Evolutionary conservation across 1,140 invertebrate genomes (phyloP).

Genomic region (Zaprionus tsacasi): DNA sequence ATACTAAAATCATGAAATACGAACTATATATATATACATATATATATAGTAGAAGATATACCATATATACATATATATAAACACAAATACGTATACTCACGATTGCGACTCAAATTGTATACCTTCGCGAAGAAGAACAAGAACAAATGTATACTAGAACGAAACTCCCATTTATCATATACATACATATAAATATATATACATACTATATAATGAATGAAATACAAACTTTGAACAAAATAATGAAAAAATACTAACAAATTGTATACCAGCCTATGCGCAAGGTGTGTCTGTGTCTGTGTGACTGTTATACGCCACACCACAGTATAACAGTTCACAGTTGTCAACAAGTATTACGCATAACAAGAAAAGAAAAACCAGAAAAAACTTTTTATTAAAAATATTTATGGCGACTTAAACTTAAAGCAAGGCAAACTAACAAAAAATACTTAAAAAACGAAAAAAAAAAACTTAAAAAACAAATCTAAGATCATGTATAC

Average conservation of each 20-base stretch:
- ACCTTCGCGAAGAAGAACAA: conserved; percentile 34
- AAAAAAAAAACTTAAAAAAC: background rate
- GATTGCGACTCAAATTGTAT: conserved; percentile 36
- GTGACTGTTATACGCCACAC: conserved; percentile 10
- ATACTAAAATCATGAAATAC: conserved; percentile 20
- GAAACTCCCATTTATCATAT: conserved; percentile 53
- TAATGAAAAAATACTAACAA: conserved; percentile 19
- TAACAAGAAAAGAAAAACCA: conserved; percentile 7
- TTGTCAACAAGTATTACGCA: conserved; percentile 49
- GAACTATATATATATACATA: conserved; percentile 21
- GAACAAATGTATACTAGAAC: conserved; percentile 53
- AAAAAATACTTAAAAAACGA: conserved; percentile 14
- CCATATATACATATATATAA: conserved; percentile 7
- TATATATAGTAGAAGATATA: conserved; percentile 1
- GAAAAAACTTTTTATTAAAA: conserved; percentile 35
- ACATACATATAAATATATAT: conserved; percentile 27
- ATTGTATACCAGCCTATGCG: conserved; percentile 42
- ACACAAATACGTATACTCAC: conserved; percentile 37
- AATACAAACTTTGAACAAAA: conserved; percentile 2
- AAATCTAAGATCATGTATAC: conserved; percentile 51
- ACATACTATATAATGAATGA: conserved; percentile 7
- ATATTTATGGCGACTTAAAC: conserved; percentile 49
- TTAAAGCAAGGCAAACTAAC: conserved; percentile 26
- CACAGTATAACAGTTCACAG: conserved; percentile 15
- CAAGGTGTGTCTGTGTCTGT: background rate